Evolutionary conservation across 2,888 invertebrate species (phyloP).

Genomic region (Meliscaeva auricollis): DNA sequence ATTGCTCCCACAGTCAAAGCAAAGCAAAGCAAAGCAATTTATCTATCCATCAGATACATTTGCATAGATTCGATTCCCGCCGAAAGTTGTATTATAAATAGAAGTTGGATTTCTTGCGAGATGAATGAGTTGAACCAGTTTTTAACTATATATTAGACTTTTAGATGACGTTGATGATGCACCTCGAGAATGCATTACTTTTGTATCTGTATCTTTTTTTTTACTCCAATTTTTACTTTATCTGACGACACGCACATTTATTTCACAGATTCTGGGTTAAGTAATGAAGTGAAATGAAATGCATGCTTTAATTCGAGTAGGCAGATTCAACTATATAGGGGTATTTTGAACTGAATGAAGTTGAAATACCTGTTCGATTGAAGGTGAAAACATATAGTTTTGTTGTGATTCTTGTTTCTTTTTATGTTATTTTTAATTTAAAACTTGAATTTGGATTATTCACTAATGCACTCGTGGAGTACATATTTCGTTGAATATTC

Average conservation of each 20-base stretch:
- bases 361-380: conserved; percentile 58
- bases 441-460: conserved; percentile 22
- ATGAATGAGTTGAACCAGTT: conserved; percentile 55
- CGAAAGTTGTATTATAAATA: conserved; percentile 45
- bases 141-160: not conserved
- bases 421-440: conserved; percentile 2
- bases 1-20: conserved; percentile 57
- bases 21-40: conserved; percentile 30
- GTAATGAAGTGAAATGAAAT: conserved; percentile 31
- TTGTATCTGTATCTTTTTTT: not conserved
- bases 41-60: conserved; percentile 52
- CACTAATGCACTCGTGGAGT: too few species aligned
- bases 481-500: too few species aligned
- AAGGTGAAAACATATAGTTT: conserved; percentile 48
- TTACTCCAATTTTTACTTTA: conserved; percentile 22
- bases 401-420: not conserved
- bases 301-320: conserved; percentile 4
- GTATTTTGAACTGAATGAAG: conserved; percentile 37
- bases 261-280: conserved; percentile 15
- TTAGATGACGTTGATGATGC: conserved; percentile 3
- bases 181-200: not conserved
- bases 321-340: conserved; percentile 25
- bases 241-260: conserved; percentile 5
- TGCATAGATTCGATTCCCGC: conserved; percentile 58
- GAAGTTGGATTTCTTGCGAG: conserved; percentile 27